Evolutionary conservation across 2,888 invertebrate genomes (phyloP).

Genomic region (Parapristionchus giblindavisi): DNA sequence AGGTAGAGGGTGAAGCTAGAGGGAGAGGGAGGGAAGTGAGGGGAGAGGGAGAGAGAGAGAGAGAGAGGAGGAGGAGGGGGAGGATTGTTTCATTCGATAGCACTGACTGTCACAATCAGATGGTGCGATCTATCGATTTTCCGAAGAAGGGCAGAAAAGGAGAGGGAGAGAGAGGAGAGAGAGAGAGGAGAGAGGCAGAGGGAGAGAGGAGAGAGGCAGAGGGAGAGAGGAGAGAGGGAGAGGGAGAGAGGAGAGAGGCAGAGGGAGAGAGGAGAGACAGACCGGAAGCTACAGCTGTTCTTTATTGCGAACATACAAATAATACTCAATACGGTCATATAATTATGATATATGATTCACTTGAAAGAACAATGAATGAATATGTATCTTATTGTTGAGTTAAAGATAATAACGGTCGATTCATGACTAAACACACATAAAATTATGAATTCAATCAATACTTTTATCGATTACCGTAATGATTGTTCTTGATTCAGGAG

Average conservation of each 20-base stretch:
- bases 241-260: slow-evolving; percentile 13
- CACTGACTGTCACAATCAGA: too few relatives aligned
- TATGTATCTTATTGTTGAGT: too few relatives aligned
- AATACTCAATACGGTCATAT: too few relatives aligned
- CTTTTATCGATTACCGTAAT: slow-evolving; percentile 4
- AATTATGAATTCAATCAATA: slow-evolving; percentile 14
- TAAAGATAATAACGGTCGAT: background rate
- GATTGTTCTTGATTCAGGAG: slow-evolving; percentile 53
- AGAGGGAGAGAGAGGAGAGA: slow-evolving; percentile 11
- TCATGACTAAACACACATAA: background rate
- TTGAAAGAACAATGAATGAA: too few relatives aligned
- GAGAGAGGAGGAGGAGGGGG: background rate
- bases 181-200: background rate
- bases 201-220: background rate
- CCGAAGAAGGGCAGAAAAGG: background rate
- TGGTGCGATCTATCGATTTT: background rate
- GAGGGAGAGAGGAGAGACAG: background rate
- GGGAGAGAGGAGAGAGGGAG: slow-evolving; percentile 1
- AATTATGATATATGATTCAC: too few relatives aligned
- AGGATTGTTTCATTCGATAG: background rate
- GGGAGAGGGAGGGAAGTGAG: background rate
- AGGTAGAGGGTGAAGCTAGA: background rate
- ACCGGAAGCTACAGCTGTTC: slow-evolving; percentile 31
- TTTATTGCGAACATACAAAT: too few relatives aligned
- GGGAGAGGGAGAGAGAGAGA: background rate